Conservation (phyloP, 1,140 invertebrate species). For the Camponotus floridanus region DNA sequence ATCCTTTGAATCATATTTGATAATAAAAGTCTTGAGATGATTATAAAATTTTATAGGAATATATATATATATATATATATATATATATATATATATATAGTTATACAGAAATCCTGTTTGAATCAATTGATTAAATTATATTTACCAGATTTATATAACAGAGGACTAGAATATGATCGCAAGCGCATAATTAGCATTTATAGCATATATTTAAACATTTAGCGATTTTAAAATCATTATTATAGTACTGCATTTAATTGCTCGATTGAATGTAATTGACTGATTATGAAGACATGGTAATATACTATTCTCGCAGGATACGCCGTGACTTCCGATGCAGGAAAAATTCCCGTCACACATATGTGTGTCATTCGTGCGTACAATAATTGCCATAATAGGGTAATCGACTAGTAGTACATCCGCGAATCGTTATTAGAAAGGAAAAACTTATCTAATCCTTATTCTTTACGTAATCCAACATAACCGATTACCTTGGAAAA, state of each 20-base stretch:
- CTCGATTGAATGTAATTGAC: slow-evolving; percentile 20
- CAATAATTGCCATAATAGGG: slow-evolving; percentile 58
- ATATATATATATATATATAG: too few relatives aligned
- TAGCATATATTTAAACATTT: neutral
- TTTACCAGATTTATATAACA: neutral
- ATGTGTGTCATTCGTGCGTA: slow-evolving; percentile 61
- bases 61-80: too few relatives aligned
- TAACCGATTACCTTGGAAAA: slow-evolving; percentile 13
- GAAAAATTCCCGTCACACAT: slow-evolving; percentile 46
- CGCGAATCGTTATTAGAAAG: slow-evolving; percentile 47
- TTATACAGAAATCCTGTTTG: neutral
- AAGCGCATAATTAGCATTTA: slow-evolving; percentile 4
- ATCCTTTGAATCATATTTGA: neutral
- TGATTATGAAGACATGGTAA: slow-evolving; percentile 17
- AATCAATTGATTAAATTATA: neutral
- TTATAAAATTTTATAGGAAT: neutral
- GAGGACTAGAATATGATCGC: neutral
- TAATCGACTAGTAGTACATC: slow-evolving; percentile 29
- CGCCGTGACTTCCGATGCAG: slow-evolving; percentile 48
- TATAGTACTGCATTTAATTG: slow-evolving; percentile 54
- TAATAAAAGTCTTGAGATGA: neutral
- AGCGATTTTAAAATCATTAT: slow-evolving; percentile 31
- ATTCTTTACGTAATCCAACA: slow-evolving; percentile 33
- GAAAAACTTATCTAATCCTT: slow-evolving; percentile 36
- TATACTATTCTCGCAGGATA: slow-evolving; percentile 31